phyloP scores from a whole-genome alignment of 2,888 invertebrate species.

The Idaea biselata region DNA sequence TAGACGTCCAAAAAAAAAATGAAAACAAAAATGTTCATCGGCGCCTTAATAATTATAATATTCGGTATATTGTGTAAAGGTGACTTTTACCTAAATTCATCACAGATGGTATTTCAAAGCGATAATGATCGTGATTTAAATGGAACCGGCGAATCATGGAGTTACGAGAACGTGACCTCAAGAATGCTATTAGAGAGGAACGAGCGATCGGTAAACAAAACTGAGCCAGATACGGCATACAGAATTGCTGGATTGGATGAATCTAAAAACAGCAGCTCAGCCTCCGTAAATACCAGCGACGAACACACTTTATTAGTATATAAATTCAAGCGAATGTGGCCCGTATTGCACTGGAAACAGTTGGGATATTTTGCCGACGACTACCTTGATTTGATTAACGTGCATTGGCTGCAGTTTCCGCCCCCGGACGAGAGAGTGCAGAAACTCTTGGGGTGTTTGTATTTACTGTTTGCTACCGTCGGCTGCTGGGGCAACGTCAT shows the following conservation, averaged over 20 bases:
- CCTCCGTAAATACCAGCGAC: constrained; percentile 37
- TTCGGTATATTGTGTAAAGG: constrained; percentile 41
- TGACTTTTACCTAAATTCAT: constrained; percentile 10
- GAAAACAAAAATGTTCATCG: constrained; percentile 44
- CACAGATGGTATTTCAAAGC: constrained; percentile 20
- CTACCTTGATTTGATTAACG: constrained; percentile 82
- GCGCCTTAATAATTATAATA: constrained; percentile 38
- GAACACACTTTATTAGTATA: constrained; percentile 50
- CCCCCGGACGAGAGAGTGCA: constrained; percentile 82
- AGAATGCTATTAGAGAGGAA: constrained; percentile 34
- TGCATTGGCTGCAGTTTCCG: constrained; percentile 86
- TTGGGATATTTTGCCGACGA: constrained; percentile 80
- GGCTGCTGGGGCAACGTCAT: constrained; percentile 87
- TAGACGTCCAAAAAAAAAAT: constrained; percentile 56
- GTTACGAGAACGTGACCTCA: constrained; percentile 24
- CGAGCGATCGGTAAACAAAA: constrained; percentile 33
- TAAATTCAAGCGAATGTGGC: constrained; percentile 64
- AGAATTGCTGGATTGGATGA: constrained; percentile 33
- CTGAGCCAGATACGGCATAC: constrained; percentile 29
- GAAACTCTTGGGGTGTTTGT: constrained; percentile 81
- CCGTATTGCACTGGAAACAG: constrained; percentile 72
- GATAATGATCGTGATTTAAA: constrained; percentile 21
- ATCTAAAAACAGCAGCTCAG: constrained; percentile 35
- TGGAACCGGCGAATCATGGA: constrained; percentile 29
- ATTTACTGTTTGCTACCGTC: constrained; percentile 81